Evolutionary conservation across 2,113 vertebrate genomes (phyloP), one percentile per base, ranked within the genome.

Genomic region (Takifugu flavidus): DNA sequence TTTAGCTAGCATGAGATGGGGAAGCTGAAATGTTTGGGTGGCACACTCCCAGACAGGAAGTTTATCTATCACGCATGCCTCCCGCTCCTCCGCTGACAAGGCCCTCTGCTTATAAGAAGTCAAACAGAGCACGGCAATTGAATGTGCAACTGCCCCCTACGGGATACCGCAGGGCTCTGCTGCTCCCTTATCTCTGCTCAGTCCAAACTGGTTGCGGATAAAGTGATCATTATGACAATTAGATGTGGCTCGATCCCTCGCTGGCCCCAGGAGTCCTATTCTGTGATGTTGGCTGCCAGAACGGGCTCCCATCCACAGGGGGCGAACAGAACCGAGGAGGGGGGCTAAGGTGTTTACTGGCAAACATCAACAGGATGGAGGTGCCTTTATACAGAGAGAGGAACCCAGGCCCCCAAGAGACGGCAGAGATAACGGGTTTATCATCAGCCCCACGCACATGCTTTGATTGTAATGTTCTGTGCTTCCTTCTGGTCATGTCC

Each of bases 391-490:
- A 92, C 91, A 91, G 78, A 86, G 84, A 87, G 91, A 90, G 86
- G 89, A 87, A 67, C 88, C 79, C 65, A 2, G 75, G 78, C 82
- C 87, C 90, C 84, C 80, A 76, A 77, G 85, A 87, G 88, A 90
- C 67, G 50, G 70, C 70, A 52, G 83, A 91, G 88, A 91, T 93
- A 93, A 88, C 86, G 76, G 82, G 84, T 91, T 92, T 91, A 94
- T 95, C 92, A 86, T 92, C 89, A 90, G 88, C 86, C 86, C 82
- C 86, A 77, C 69, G 83, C 89, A 90, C 90, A 89, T 92, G 90
- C 91, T 89, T 93, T 92, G 90, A 92, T 93, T 95, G 90, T 92
- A 93, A 93, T 90, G 92, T 92, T 93, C 94, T 92, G 91, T 90
- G 91, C 89, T 94, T 96, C 93, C 93, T 92, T 88, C 82, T 90